Base-by-base conservation (phyloP, 2,888 invertebrate genomes). In the Eumerus sabulonum region DNA sequence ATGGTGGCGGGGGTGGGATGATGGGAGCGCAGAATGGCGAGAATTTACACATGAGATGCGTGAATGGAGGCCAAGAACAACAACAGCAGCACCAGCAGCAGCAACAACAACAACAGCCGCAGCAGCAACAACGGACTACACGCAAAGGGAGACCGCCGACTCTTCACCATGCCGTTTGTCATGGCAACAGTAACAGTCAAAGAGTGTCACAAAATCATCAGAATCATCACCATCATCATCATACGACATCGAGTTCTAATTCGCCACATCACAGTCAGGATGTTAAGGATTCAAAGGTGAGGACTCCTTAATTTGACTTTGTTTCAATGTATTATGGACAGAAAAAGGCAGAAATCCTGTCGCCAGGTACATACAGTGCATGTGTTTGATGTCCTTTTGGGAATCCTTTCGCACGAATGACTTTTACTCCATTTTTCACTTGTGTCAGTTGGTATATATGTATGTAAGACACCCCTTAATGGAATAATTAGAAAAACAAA, bases 201-300 rank as follows among this genome's bases (percentile, higher is more conserved):
- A 50, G 81, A 51, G 74, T 82, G 64, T 87, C 88, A 14, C 88
- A 88, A 51, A 67, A 54, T 44, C 76, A 71, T 47, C 87, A 36
- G 36, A n/a, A n/a, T n/a, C 27, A 27, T 27, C 27, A 86, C 76
- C 87, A 84, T 76, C 87, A 84, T 44, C 81, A 82, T 67, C 81
- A 82, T 16, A 19, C 71, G 19, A 36, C 63, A 5, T 77, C 72
- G 9, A 56, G 48, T 16, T 79, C 79, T 9, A 74, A 18, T 42
- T 79, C 74, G 3, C 74, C 74, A 5, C 63, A 74, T 5, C 35
- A 73, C 35, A 68, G 82, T 11, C 66, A 84, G 42, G 88, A 88
- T 70, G 83, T 88, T 0, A 87, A 87, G 84, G 87, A 87, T 57
- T 82, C 85, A 17, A 87, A 87, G 87, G 87, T 87, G 83, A 82